Evolutionary conservation across 2,113 vertebrate genomes (phyloP), one percentile per base, ranked within the genome.

Genomic region (Gallinago undulata): DNA sequence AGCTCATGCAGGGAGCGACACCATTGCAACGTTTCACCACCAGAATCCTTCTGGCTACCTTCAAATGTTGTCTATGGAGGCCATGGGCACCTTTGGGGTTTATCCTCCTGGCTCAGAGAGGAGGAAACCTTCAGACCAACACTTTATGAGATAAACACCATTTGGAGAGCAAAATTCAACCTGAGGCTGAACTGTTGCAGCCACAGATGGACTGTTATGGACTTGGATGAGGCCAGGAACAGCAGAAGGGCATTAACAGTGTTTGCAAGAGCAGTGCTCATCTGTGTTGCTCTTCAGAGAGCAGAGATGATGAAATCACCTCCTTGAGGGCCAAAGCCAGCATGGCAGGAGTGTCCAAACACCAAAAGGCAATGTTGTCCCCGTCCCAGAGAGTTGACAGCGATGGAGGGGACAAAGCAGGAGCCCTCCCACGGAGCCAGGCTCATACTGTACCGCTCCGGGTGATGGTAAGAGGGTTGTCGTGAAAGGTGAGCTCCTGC

Each of bases 401-500:
- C 0, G 1, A 47, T 81, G 69, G 77, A 82, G 56, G 55, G 41
- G 41, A 87, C 8, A 21, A 27, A 47, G 55, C 76, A 87, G 62
- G 33, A 53, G 27, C 5, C 4, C 16, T 27, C 19, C 12, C 1
- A 0, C 0, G 7, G 77, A 30, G 59, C 16, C 14, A 1, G 55
- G 39, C 1, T 30, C 57, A 30, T 51, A 39, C 57, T n/a, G 87
- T 98, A 99, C 99, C 98, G 35, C 96, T 98, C 30, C 91, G 98
- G 35, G 75, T 96, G 19, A 96, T 97, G 86, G 98, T 98, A 68
- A 99, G 91, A 30, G 98, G 98, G 96, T 99, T 99, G 94, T 98
- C 98, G 70, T 98, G 96, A 77, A 99, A 98, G 17, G 98, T 94
- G 33, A 99, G 96, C 93, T 99, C 98, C 24, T 68, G 87, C 78